A percentile compares a stretch with the other conserved stretches of the same genome.
phyloP scores from a whole-genome alignment of 2,888 invertebrate genomes.

The Meloe dianella region DNA sequence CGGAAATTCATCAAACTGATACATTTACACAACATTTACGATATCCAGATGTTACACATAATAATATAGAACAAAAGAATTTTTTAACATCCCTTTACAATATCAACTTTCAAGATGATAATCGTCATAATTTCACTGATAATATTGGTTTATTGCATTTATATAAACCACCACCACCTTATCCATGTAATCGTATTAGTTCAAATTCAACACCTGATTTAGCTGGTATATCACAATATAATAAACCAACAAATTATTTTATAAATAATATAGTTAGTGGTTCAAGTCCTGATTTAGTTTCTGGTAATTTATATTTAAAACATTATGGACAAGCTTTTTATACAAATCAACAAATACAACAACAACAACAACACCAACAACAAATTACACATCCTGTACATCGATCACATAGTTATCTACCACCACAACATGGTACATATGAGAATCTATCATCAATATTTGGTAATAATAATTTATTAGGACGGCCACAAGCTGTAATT shows the following conservation, averaged over 20 bases:
- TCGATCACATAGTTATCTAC: constrained; percentile 57
- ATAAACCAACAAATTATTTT: constrained; percentile 52
- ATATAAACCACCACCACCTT: constrained; percentile 85
- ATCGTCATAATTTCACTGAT: constrained; percentile 53
- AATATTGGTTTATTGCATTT: constrained; percentile 69
- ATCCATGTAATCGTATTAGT: constrained; percentile 76
- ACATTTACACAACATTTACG: constrained; percentile 56
- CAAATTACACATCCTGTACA: constrained; percentile 51
- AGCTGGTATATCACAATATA: constrained; percentile 71
- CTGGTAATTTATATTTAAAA: constrained; percentile 68
- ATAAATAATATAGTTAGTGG: constrained; percentile 68
- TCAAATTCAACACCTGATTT: constrained; percentile 86
- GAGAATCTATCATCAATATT: constrained; percentile 70
- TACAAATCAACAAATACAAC: constrained; percentile 41
- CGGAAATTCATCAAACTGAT: constrained; percentile 71
- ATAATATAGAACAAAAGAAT: constrained; percentile 54
- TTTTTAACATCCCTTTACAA: constrained; percentile 35
- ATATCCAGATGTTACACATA: constrained; percentile 73
- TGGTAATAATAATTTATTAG: constrained; percentile 55
- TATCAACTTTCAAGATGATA: constrained; percentile 42
- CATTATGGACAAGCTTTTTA: constrained; percentile 51
- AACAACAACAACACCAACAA: constrained; percentile 31
- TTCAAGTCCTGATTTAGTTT: constrained; percentile 80
- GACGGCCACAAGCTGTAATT: constrained; percentile 59
- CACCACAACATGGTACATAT: constrained; percentile 71